Percentiles rank a stretch among this genome's conserved stretches.
Evolutionary conservation across 2,888 invertebrate species (phyloP).

Genomic region (Drosophila ezoana): DNA sequence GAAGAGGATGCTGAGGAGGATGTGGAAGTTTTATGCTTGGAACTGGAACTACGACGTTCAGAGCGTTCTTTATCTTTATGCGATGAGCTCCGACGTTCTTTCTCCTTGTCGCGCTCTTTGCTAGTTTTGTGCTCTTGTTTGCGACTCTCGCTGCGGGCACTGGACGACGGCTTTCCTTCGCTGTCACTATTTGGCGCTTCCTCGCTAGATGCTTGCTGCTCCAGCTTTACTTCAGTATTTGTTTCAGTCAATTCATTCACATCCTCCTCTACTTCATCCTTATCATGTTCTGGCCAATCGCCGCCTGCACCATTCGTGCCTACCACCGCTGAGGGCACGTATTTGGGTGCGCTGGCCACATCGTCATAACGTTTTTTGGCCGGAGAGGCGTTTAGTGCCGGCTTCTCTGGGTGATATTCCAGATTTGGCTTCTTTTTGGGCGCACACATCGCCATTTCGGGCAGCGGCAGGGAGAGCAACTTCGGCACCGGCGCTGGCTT

Average conservation of each 20-base stretch:
- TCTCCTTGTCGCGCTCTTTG: slow-evolving; percentile 35
- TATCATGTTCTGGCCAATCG: slow-evolving; percentile 23
- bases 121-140: slow-evolving; percentile 51
- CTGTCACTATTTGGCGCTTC: slow-evolving; percentile 33
- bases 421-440: slow-evolving; percentile 78
- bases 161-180: slow-evolving; percentile 22
- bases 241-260: slow-evolving; percentile 4
- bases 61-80: slow-evolving; percentile 41
- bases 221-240: slow-evolving; percentile 1
- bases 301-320: slow-evolving; percentile 30
- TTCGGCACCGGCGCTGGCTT: slow-evolving; percentile 83
- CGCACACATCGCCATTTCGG: slow-evolving; percentile 51
- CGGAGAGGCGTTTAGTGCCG: slow-evolving; percentile 81
- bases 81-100: slow-evolving; percentile 25
- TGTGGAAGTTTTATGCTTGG: slow-evolving; percentile 59
- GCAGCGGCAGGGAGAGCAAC: slow-evolving; percentile 76
- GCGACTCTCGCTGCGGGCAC: slow-evolving; percentile 36
- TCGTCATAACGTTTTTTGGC: slow-evolving; percentile 50
- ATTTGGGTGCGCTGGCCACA: slow-evolving; percentile 73
- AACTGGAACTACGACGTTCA: slow-evolving; percentile 55
- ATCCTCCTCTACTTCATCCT: slow-evolving; percentile 24
- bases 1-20: slow-evolving; percentile 55
- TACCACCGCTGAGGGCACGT: slow-evolving; percentile 74
- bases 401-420: slow-evolving; percentile 84
- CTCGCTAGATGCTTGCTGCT: slow-evolving; percentile 9